A percentile compares a stretch with the other conserved stretches of the same genome.
These are phyloP conservation scores for Cheracebus regulus DNA, from an alignment of 2,797 vertebrate species.

Conservation along the genomic window DNA sequence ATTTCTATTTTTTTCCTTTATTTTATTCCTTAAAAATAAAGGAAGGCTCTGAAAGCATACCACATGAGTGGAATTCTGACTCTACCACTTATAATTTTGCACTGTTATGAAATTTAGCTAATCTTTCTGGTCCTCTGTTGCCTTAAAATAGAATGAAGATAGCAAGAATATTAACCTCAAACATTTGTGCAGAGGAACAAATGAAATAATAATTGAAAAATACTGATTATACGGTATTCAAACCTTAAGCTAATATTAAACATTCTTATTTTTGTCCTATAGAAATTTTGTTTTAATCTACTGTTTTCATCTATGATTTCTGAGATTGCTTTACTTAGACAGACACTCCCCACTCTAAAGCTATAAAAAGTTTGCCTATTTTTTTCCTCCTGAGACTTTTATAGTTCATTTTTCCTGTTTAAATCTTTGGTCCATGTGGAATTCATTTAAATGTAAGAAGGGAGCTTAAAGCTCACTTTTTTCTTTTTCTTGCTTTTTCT, in stretches of 20 bases:
- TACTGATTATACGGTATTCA: not conserved
- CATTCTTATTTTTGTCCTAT: constrained; percentile 9
- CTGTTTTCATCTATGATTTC: constrained; percentile 26
- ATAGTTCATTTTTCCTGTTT: constrained; percentile 64
- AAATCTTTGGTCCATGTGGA: constrained; percentile 64
- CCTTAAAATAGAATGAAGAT: not conserved
- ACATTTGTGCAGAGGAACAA: not conserved
- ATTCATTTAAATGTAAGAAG: constrained; percentile 69
- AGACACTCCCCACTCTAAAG: constrained; percentile 29
- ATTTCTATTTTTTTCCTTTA: not conserved
- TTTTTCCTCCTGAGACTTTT: constrained; percentile 51
- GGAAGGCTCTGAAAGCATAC: not conserved
- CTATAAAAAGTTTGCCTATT: constrained; percentile 66
- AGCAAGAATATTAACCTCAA: not conserved
- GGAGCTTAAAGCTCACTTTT: constrained; percentile 49
- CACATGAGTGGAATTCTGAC: not conserved
- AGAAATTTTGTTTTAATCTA: constrained; percentile 44
- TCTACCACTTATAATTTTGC: not conserved
- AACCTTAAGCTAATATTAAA: constrained; percentile 49
- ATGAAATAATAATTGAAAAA: not conserved
- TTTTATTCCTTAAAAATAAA: not conserved
- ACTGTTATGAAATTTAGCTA: not conserved
- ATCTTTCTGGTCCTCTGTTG: not conserved
- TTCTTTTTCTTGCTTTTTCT: not conserved
- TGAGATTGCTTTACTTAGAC: constrained; percentile 52